phyloP scores from a whole-genome alignment of 2,797 vertebrate genomes.

The Xenopus petersii region DNA sequence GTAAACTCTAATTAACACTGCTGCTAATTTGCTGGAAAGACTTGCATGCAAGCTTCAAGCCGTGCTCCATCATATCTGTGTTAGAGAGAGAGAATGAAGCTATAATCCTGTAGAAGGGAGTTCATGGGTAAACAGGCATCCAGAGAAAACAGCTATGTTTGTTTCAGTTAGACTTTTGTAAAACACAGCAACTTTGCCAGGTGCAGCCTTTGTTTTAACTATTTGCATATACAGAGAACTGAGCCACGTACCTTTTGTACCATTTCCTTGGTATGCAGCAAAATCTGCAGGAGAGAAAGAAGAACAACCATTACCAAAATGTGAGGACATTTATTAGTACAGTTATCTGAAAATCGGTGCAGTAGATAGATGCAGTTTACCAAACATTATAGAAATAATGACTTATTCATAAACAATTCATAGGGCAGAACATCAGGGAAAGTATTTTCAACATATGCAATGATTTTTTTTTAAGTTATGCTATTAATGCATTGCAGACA shows the following conservation, averaged over 20 bases:
- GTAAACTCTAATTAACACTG: conserved; percentile 76
- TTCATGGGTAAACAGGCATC: conserved; percentile 68
- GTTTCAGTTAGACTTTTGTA: conserved; percentile 60
- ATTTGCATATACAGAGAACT: not conserved
- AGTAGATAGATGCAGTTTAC: too few relatives aligned
- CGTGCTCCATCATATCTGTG: conserved; percentile 68
- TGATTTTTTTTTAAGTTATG: too few relatives aligned
- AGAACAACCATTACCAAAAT: not conserved
- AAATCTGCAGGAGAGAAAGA: conserved; percentile 70
- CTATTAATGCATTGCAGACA: too few relatives aligned
- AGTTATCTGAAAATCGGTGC: too few relatives aligned
- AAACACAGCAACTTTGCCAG: conserved; percentile 61
- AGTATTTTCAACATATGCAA: too few relatives aligned
- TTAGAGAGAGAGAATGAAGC: conserved; percentile 65
- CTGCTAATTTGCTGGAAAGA: conserved; percentile 73
- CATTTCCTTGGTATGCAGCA: conserved; percentile 98
- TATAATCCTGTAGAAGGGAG: conserved; percentile 69
- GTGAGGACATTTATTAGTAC: too few relatives aligned
- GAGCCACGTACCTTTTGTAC: conserved; percentile 86
- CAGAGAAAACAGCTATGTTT: conserved; percentile 61
- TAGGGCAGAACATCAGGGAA: too few relatives aligned
- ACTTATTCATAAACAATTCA: too few relatives aligned
- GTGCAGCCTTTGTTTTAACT: conserved; percentile 56
- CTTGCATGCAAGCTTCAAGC: conserved; percentile 68
- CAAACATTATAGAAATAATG: too few relatives aligned